These are phyloP conservation scores for Agrochola macilenta DNA, from an alignment of 2,888 invertebrate species.

Conservation along the genomic window DNA sequence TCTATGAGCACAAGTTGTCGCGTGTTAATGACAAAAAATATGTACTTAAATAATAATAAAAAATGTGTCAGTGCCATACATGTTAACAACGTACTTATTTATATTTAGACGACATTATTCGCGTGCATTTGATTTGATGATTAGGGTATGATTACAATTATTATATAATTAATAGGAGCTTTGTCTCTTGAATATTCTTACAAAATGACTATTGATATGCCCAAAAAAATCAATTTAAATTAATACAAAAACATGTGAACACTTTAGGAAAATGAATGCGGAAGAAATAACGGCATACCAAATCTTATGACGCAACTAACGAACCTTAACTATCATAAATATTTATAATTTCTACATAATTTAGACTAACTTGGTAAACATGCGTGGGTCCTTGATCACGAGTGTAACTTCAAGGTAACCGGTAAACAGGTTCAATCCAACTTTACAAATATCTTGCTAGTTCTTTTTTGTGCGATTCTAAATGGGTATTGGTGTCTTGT, in stretches of 20 bases:
- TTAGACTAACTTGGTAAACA: constrained; percentile 17
- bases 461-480: constrained; percentile 38
- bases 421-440: constrained; percentile 21
- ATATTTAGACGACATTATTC: constrained; percentile 37
- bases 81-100: constrained; percentile 17
- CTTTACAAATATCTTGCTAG: constrained; percentile 15
- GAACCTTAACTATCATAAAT: constrained; percentile 38
- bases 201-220: background rate
- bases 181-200: background rate
- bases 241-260: background rate
- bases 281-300: constrained; percentile 14
- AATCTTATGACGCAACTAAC: constrained; percentile 22
- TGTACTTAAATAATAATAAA: constrained; percentile 15
- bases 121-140: constrained; percentile 26
- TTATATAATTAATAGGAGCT: background rate
- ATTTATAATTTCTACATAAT: constrained; percentile 25
- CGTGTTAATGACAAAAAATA: constrained; percentile 22
- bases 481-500: constrained; percentile 7
- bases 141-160: background rate
- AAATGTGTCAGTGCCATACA: constrained; percentile 36
- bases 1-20: background rate
- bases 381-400: constrained; percentile 48
- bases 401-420: constrained; percentile 25
- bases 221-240: background rate
- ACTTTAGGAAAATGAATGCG: constrained; percentile 9